Conservation (phyloP, 2,888 invertebrate species). For the Argyresthia goedartella region DNA sequence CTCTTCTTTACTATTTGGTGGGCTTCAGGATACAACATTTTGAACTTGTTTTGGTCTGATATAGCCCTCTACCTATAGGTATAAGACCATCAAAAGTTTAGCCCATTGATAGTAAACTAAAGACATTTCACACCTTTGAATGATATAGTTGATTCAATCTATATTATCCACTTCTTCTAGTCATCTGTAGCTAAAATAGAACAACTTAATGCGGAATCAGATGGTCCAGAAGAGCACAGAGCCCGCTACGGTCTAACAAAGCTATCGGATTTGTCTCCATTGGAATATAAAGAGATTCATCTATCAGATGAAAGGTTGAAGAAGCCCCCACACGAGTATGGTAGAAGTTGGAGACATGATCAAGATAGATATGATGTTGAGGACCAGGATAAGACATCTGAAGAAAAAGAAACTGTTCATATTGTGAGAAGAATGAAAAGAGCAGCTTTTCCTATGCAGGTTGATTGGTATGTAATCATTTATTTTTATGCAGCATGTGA, state of each 20-base stretch:
- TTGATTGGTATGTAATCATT: slow-evolving; percentile 64
- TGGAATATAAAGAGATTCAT: slow-evolving; percentile 68
- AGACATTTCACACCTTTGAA: no score
- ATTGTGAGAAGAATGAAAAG: slow-evolving; percentile 35
- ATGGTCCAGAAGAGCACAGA: slow-evolving; percentile 39
- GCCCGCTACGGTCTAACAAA: slow-evolving; percentile 73
- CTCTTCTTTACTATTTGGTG: no score
- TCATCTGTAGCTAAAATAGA: slow-evolving; percentile 45
- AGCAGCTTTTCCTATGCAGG: slow-evolving; percentile 47
- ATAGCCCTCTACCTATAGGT: no score
- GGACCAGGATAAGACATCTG: slow-evolving; percentile 6
- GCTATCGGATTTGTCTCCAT: slow-evolving; percentile 73
- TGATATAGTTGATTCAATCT: no score
- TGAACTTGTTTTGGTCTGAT: no score
- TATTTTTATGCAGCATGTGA: no score
- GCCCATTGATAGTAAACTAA: no score
- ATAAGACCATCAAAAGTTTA: no score
- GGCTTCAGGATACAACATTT: no score
- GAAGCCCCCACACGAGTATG: slow-evolving; percentile 27
- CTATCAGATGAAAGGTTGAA: slow-evolving; percentile 43
- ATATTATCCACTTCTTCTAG: no score
- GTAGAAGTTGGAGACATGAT: slow-evolving; percentile 26
- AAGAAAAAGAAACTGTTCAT: slow-evolving; percentile 8
- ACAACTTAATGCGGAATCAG: slow-evolving; percentile 46
- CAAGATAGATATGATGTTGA: slow-evolving; percentile 19